phyloP scores from a whole-genome alignment of 2,113 vertebrate species.

The Beaufortia kweichowensis region DNA sequence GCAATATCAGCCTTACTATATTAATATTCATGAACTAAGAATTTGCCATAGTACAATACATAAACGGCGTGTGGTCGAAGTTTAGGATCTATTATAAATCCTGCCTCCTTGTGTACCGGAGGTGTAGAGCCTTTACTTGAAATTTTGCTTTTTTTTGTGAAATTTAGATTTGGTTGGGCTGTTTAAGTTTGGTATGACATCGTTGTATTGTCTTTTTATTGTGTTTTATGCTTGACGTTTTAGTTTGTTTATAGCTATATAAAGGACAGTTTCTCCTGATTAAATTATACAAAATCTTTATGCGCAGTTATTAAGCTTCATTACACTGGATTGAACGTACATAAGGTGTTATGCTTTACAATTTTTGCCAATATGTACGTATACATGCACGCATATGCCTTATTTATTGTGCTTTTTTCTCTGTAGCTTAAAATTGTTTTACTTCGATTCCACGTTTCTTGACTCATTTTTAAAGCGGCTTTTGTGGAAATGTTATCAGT shows the following conservation, averaged over 20 bases:
- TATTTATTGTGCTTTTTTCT: too few relatives aligned
- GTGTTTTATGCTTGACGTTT: too few relatives aligned
- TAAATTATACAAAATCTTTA: neutral
- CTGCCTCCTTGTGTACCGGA: constrained; percentile 43
- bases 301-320: too few relatives aligned
- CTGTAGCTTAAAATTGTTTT: too few relatives aligned
- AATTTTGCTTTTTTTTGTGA: neutral
- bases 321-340: too few relatives aligned
- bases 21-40: neutral
- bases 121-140: neutral
- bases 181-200: too few relatives aligned
- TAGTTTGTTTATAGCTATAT: neutral
- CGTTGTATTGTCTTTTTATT: too few relatives aligned
- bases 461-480: neutral
- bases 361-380: too few relatives aligned
- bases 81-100: neutral
- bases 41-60: constrained; percentile 12
- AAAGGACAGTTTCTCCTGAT: neutral
- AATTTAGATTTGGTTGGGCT: too few relatives aligned
- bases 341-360: too few relatives aligned
- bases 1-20: neutral
- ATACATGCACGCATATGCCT: too few relatives aligned
- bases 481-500: neutral
- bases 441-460: neutral
- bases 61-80: neutral